Percentiles rank a stretch among this genome's conserved stretches.
Conservation (phyloP, 2,113 vertebrate species). For the Speoplatyrhinus poulsoni region DNA sequence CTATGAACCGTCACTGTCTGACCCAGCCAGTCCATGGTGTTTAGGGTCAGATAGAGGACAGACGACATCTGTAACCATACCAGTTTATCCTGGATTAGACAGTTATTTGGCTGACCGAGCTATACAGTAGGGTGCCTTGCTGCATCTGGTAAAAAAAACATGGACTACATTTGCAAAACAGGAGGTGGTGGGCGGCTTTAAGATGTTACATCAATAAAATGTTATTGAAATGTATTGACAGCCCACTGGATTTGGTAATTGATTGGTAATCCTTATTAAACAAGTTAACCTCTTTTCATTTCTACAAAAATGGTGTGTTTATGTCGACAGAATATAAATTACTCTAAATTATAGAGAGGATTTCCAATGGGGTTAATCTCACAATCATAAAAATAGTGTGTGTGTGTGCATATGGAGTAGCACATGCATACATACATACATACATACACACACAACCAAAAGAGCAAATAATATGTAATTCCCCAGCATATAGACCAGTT, state of each 20-base stretch:
- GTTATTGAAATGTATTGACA: not conserved
- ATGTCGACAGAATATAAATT: no score
- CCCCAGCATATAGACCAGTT: slow-evolving; percentile 8
- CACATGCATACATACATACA: no score
- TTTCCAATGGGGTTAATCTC: no score
- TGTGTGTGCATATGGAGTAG: no score
- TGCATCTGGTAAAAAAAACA: slow-evolving; percentile 1
- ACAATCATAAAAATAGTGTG: no score
- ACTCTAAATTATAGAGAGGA: no score
- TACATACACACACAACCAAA: no score
- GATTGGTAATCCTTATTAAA: not conserved
- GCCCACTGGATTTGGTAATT: not conserved
- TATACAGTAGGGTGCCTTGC: slow-evolving; percentile 9
- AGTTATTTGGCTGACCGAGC: slow-evolving; percentile 11
- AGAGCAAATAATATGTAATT: no score
- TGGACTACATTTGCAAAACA: not conserved
- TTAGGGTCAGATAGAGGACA: slow-evolving; percentile 53
- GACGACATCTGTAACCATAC: slow-evolving; percentile 20
- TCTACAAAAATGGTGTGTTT: not conserved
- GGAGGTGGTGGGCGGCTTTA: slow-evolving; percentile 5
- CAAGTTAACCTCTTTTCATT: not conserved
- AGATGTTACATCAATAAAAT: not conserved
- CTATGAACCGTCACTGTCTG: slow-evolving; percentile 35
- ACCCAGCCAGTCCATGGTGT: slow-evolving; percentile 13
- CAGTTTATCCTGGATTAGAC: slow-evolving; percentile 45